Base-by-base conservation (phyloP, 2,113 vertebrate species). In the Gopherus flavomarginatus region DNA sequence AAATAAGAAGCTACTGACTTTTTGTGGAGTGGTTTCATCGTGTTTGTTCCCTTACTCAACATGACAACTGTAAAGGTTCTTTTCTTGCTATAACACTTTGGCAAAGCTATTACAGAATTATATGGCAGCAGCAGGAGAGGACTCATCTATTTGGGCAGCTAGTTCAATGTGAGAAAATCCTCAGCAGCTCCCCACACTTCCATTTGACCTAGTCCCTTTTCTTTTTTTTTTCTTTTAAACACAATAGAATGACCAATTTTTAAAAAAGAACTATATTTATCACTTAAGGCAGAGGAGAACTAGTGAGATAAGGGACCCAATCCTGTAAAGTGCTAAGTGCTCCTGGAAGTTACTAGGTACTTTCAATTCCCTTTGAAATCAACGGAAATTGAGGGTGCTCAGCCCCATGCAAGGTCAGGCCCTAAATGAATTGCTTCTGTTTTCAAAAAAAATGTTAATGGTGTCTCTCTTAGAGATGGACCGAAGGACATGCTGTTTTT, bases 401-500 rank as follows among this genome's bases (percentile, higher is more conserved):
- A 87, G n/a, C n/a, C 27, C 91, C 49, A 90, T 87, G 72, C 42
- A 62, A 42, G 52, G 84, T 87, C 83, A 91, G 78, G n/a, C 29
- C 42, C 77, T 75, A 6, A 47, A 85, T 8, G 26, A 95, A 94
- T 87, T 4, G 0, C 38, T 65, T 12, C 24, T 1, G 31, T 90
- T 95, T 95, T 85, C 88, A 12, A 2, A 72, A 93, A 78, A 1
- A 56, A 4, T 21, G 10, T 88, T 86, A 81, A 90, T 90, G 80
- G 72, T 44, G 50, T 81, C 84, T 88, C 13, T 77, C 57, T 62
- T 31, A 84, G 78, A 90, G 27, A 50, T 72, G 77, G 91, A 86
- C 75, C 94, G 96, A 92, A 80, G 26, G 53, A 47, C 49, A 86
- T 44, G 13, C 83, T 82, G 75, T 26, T 86, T 94, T 96, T 89